A percentile compares a stretch with the other conserved stretches of the same genome.
phyloP scores from a whole-genome alignment of 2,113 vertebrate genomes.

The Psilopsiagon aymara region DNA sequence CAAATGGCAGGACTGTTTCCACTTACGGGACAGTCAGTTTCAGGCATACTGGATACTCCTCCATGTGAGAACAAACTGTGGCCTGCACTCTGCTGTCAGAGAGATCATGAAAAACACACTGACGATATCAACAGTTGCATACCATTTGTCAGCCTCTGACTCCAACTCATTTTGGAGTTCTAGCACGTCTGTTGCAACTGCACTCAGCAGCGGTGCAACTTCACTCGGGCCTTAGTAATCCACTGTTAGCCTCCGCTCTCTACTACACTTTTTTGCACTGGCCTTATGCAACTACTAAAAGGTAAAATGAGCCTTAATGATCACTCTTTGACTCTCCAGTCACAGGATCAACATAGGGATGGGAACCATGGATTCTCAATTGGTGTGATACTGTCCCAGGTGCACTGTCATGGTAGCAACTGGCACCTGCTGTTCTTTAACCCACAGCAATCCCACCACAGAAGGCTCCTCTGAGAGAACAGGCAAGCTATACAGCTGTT shows the following conservation, averaged over 20 bases:
- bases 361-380: not conserved
- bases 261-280: not conserved
- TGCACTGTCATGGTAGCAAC: not conserved
- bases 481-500: not conserved
- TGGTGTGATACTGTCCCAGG: not conserved
- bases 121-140: not conserved
- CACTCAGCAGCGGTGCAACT: not conserved
- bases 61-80: not conserved
- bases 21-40: not conserved
- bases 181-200: not conserved
- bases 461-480: not conserved
- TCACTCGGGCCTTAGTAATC: not conserved
- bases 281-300: not conserved
- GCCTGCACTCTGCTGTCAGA: not conserved
- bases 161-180: not conserved
- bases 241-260: not conserved
- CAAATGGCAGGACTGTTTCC: not conserved
- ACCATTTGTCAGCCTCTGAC: not conserved
- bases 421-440: not conserved
- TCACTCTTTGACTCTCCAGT: not conserved
- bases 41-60: not conserved
- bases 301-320: too few relatives aligned
- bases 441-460: not conserved
- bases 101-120: not conserved
- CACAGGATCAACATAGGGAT: not conserved